Percentiles rank a stretch among this genome's conserved stretches.
These are phyloP conservation scores for Ceratina australensis DNA, from an alignment of 1,140 invertebrate genomes.

Conservation along the genomic window DNA sequence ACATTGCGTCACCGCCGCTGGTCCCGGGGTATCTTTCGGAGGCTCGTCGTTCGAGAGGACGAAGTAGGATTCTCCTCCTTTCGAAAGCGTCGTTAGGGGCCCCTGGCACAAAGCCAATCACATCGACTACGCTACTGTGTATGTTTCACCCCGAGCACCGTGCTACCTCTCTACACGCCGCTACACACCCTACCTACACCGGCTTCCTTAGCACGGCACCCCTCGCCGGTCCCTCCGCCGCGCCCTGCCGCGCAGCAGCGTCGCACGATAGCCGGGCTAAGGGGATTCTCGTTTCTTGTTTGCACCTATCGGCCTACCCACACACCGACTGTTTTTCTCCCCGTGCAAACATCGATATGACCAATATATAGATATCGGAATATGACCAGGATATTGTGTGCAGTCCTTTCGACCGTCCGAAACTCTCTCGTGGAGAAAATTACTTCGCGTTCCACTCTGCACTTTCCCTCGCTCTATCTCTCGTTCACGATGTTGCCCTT, in stretches of 20 bases:
- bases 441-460: slow-evolving; percentile 2
- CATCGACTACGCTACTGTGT: slow-evolving; percentile 75
- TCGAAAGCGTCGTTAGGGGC: slow-evolving; percentile 76
- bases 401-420: slow-evolving; percentile 43
- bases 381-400: slow-evolving; percentile 65
- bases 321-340: slow-evolving; percentile 39
- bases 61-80: slow-evolving; percentile 75
- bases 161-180: slow-evolving; percentile 44
- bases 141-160: slow-evolving; percentile 66
- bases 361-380: slow-evolving; percentile 75
- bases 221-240: slow-evolving; percentile 57
- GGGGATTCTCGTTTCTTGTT: slow-evolving; percentile 75
- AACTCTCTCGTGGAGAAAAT: slow-evolving; percentile 31
- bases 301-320: slow-evolving; percentile 65
- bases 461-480: too few relatives aligned
- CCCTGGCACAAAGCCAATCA: slow-evolving; percentile 76
- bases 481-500: background rate
- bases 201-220: slow-evolving; percentile 56
- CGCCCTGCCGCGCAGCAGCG: slow-evolving; percentile 32
- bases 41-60: slow-evolving; percentile 70
- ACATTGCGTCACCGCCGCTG: slow-evolving; percentile 75
- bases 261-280: slow-evolving; percentile 15
- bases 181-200: slow-evolving; percentile 26
- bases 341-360: slow-evolving; percentile 70
- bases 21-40: slow-evolving; percentile 71